Base-by-base conservation (phyloP, 2,888 invertebrate genomes). In the Papilio demoleus region DNA sequence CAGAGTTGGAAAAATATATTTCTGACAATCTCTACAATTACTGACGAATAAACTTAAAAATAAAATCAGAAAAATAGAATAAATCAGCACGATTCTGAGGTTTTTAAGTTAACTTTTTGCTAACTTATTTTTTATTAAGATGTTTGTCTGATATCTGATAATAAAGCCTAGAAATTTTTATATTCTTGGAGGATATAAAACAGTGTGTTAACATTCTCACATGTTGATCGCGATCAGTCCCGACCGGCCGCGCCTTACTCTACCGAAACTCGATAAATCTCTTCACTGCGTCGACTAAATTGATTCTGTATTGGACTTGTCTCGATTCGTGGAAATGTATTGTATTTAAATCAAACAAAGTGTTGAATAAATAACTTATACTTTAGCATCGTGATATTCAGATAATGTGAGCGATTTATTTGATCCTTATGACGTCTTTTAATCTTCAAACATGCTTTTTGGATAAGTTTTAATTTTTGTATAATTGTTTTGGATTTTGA, bases 201-300 rank as follows among this genome's bases (percentile, higher is more conserved):
- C 2, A 59, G 47, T 50, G 27, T 59, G 58, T 64, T 68, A 64
- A 56, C 47, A 19, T 31, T 4, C 38, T 62, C 40, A 31, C 61
- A 56, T 63, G 68, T 62, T 67, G 62, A 68, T 68, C 53, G 40
- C 59, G 59, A 34, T 58, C 66, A 66, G 70, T 67, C 69, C 27
- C 59, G 63, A 38, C 58, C 58, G 17, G 36, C 64, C 65, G 67
- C 72, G 71, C 71, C 73, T 74, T 71, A 70, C 67, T 68, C 65
- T 67, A 68, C 71, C 70, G 70, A 73, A 76, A 77, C 73, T 75
- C 74, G 75, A 77, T 77, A 74, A 74, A 77, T 72, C 74, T 74
- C 72, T 74, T 71, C 71, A 69, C 76, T 74, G 75, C 65, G 58
- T 74, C 72, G 63, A 67, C 74, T 73, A 72, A 77, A 76, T 77